Conservation (phyloP, 2,888 invertebrate genomes). For the Hirtodrosophila cameraria region DNA sequence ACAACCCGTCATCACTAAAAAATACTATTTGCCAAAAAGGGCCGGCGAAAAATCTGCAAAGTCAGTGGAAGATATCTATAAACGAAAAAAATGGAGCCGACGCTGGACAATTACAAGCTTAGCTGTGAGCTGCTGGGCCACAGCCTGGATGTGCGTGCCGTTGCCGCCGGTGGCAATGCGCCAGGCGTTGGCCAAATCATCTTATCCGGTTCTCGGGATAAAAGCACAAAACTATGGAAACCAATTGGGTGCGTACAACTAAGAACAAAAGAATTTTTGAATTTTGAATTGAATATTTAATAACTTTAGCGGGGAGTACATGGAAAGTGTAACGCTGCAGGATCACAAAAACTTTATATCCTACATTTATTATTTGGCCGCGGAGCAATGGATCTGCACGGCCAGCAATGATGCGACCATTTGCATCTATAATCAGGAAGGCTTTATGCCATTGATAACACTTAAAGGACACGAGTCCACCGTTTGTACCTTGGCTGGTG, state of each 20-base stretch:
- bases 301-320: slow-evolving; percentile 86
- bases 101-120: slow-evolving; percentile 88
- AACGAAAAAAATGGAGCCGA: slow-evolving; percentile 64
- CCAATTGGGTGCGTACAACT: slow-evolving; percentile 87
- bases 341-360: slow-evolving; percentile 95
- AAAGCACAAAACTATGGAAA: slow-evolving; percentile 94
- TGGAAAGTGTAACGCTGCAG: slow-evolving; percentile 88
- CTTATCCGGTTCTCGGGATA: slow-evolving; percentile 94
- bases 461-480: slow-evolving; percentile 88
- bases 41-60: slow-evolving; percentile 47
- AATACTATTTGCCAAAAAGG: slow-evolving; percentile 28
- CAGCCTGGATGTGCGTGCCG: slow-evolving; percentile 92
- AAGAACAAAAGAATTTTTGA: no score
- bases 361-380: slow-evolving; percentile 90
- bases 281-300: not conserved
- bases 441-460: slow-evolving; percentile 88
- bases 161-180: slow-evolving; percentile 85
- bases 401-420: slow-evolving; percentile 95
- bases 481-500: slow-evolving; percentile 85
- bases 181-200: slow-evolving; percentile 88
- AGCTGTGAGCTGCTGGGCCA: slow-evolving; percentile 92
- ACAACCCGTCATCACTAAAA: slow-evolving; percentile 17
- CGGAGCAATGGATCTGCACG: slow-evolving; percentile 91
- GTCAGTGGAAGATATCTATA: slow-evolving; percentile 38
- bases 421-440: slow-evolving; percentile 90